Evolutionary conservation across 2,113 vertebrate genomes (phyloP), one percentile per base, ranked within the genome.

Genomic region (Ammodytes dubius): DNA sequence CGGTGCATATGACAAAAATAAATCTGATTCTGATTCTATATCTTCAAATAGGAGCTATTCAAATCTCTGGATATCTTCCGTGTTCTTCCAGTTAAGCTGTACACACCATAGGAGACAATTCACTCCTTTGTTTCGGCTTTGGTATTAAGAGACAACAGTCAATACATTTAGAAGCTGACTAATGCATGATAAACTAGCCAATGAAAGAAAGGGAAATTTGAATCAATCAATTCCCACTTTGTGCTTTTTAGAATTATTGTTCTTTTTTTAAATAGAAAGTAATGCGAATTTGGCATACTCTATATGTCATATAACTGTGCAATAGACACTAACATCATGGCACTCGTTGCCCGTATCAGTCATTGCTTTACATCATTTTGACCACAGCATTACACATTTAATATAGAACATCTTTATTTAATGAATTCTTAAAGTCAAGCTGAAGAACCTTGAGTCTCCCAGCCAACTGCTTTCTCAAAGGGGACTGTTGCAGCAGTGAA

Each of bases 401-500:
- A 77, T 85, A 45, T 74, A 49, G 52, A 54, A 8, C 77, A 70
- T 70, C 77, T 70, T 76, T 73, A 73, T 73, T 85, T 80, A 79
- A 72, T 78, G 71, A 39, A 66, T 80, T 69, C 40, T 53, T 78
- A 60, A 77, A 81, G 76, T 78, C 68, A 75, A 27, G 54, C 60
- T 59, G 14, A 87, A 81, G 70, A 79, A 84, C 77, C 72, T 91
- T 84, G 66, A 77, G 58, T 58, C 56, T 64, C 0, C 15, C 40
- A 27, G 52, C 68, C 54, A 65, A 27, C 47, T 7, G 49, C 80
- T 70, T 79, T 73, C 81, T 82, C 52, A 58, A 61, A 84, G 40
- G n/a, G 58, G 27, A 27, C 35, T 56, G 58, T 66, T 69, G 53
- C 12, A 71, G 75, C 79, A 70, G 87, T 85, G 40, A 42, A 94